phyloP scores from a whole-genome alignment of 2,888 invertebrate genomes.

The Osedax fenrisi region DNA sequence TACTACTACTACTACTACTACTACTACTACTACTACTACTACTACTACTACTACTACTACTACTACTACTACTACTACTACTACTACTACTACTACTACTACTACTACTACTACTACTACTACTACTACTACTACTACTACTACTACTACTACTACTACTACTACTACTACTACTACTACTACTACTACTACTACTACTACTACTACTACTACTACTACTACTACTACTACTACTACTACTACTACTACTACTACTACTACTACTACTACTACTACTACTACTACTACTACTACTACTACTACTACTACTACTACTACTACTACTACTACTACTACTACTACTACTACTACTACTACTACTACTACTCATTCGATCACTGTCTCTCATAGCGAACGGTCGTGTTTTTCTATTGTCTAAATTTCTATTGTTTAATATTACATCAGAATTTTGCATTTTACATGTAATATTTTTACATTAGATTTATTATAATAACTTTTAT shows the following conservation, averaged over 20 bases:
- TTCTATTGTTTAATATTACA: too few relatives aligned
- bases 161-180: slow-evolving; percentile 9
- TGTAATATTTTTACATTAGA: too few relatives aligned
- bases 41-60: slow-evolving; percentile 11
- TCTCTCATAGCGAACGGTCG: too few relatives aligned
- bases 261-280: slow-evolving; percentile 18
- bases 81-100: slow-evolving; percentile 11
- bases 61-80: slow-evolving; percentile 7
- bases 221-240: slow-evolving; percentile 20
- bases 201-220: slow-evolving; percentile 12
- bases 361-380: too few relatives aligned
- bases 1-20: slow-evolving; percentile 28
- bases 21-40: slow-evolving; percentile 5
- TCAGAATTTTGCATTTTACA: too few relatives aligned
- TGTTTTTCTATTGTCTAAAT: too few relatives aligned
- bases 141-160: slow-evolving; percentile 12
- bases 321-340: slow-evolving; percentile 5
- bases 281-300: slow-evolving; percentile 17
- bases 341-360: slow-evolving; percentile 11
- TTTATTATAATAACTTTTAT: too few relatives aligned
- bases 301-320: slow-evolving; percentile 28
- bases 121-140: slow-evolving; percentile 14
- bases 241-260: slow-evolving; percentile 20
- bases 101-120: slow-evolving; percentile 8
- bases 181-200: slow-evolving; percentile 7